Evolutionary conservation across 2,113 vertebrate species (phyloP).

Genomic region (Sula dactylatra): DNA sequence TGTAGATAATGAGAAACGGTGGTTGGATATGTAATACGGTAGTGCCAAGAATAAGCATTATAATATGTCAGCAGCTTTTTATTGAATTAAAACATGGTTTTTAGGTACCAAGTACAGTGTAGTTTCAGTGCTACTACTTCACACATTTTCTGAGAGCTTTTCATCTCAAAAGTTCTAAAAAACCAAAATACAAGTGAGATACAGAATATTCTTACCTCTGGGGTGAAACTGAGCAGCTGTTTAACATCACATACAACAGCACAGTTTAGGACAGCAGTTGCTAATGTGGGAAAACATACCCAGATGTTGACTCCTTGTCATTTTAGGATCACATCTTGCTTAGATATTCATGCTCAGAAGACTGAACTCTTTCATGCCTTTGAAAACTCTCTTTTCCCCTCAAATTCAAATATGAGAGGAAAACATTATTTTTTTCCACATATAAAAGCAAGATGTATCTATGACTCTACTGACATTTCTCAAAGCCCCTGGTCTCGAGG

Average conservation of each 20-base stretch:
- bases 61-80: slow-evolving; percentile 20
- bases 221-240: slow-evolving; percentile 38
- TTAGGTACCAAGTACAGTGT: neutral
- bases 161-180: neutral
- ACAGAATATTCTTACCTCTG: slow-evolving; percentile 24
- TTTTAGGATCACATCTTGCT: slow-evolving; percentile 47
- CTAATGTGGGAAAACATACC: slow-evolving; percentile 61
- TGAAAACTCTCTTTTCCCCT: slow-evolving; percentile 30
- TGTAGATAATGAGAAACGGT: slow-evolving; percentile 20
- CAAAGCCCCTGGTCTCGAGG: neutral
- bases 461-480: neutral
- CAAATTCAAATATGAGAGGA: neutral
- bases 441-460: neutral
- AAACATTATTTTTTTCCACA: neutral
- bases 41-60: slow-evolving; percentile 19
- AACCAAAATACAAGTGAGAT: neutral
- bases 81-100: slow-evolving; percentile 10
- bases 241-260: slow-evolving; percentile 18
- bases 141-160: neutral
- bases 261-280: slow-evolving; percentile 37
- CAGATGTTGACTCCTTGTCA: slow-evolving; percentile 64
- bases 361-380: slow-evolving; percentile 21
- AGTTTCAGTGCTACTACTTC: neutral
- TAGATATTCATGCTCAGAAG: slow-evolving; percentile 41
- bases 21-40: neutral